phyloP scores from a whole-genome alignment of 2,113 vertebrate species.

The Macquaria ambigua region DNA sequence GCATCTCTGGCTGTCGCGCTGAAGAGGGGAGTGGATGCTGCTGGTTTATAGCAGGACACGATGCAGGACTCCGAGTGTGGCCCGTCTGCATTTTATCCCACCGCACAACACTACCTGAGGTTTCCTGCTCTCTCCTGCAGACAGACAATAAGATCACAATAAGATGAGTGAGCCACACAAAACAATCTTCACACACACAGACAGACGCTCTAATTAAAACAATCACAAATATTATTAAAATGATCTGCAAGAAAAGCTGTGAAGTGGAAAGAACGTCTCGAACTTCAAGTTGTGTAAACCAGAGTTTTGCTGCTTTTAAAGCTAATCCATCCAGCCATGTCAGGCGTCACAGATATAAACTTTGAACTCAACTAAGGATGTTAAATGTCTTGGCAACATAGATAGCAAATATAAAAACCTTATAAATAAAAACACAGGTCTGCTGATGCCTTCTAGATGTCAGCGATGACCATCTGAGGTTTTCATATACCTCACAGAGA shows the following conservation, averaged over 20 bases:
- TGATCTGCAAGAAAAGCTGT: background rate
- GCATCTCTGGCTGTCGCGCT: slow-evolving; percentile 62
- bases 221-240: background rate
- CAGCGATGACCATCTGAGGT: background rate
- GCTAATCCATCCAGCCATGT: background rate
- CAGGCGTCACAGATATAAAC: background rate
- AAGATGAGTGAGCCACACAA: background rate
- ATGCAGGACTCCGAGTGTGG: slow-evolving; percentile 37
- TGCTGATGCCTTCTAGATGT: background rate
- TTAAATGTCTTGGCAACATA: background rate
- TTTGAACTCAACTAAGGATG: background rate
- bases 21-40: slow-evolving; percentile 31
- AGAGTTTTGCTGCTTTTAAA: background rate
- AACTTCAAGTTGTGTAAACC: background rate
- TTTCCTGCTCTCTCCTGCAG: background rate
- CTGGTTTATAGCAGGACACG: slow-evolving; percentile 54
- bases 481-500: background rate
- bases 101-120: background rate
- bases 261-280: background rate
- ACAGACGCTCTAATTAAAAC: background rate
- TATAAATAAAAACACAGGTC: background rate
- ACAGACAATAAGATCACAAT: background rate
- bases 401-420: background rate
- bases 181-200: background rate
- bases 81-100: slow-evolving; percentile 42